Evolutionary conservation across 37 sponge, comb jelly and placozoan genomes (phyloP).

Genomic region (Aphrocallistes beatrix): DNA sequence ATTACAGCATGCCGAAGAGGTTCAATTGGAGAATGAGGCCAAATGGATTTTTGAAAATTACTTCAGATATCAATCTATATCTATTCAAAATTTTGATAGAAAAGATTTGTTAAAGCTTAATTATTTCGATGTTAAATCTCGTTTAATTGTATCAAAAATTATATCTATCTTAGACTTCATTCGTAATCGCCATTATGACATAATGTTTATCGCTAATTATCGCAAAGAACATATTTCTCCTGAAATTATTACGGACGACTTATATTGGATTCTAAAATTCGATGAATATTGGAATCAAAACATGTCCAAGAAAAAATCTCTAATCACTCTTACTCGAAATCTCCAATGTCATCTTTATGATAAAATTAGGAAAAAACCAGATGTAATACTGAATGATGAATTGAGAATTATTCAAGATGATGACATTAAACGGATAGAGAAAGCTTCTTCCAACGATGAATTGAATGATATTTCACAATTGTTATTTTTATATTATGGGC

Average conservation of each 20-base stretch:
- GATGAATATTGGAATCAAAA: slow-evolving; percentile 95
- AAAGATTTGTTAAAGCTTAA: neutral
- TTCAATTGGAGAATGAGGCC: slow-evolving; percentile 78
- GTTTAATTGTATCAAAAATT: slow-evolving; percentile 57
- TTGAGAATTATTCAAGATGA: slow-evolving; percentile 55
- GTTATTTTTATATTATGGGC: slow-evolving; percentile 73
- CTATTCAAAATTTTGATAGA: slow-evolving; percentile 50
- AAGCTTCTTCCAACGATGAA: slow-evolving; percentile 50
- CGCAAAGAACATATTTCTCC: slow-evolving; percentile 73
- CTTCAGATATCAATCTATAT: slow-evolving; percentile 54
- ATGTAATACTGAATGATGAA: slow-evolving; percentile 61
- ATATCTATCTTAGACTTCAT: slow-evolving; percentile 75
- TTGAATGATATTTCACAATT: slow-evolving; percentile 77
- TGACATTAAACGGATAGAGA: slow-evolving; percentile 57
- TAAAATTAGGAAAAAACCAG: slow-evolving; percentile 66
- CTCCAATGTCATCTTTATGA: slow-evolving; percentile 81
- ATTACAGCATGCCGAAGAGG: slow-evolving; percentile 33
- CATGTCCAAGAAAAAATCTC: slow-evolving; percentile 50
- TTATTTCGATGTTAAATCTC: neutral
- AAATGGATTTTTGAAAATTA: slow-evolving; percentile 63
- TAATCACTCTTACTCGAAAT: slow-evolving; percentile 47
- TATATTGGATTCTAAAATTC: slow-evolving; percentile 73
- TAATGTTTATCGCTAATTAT: slow-evolving; percentile 69
- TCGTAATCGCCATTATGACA: slow-evolving; percentile 73
- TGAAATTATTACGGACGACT: slow-evolving; percentile 61